These are phyloP conservation scores for Nycticebus coucang DNA, from an alignment of 2,113 vertebrate genomes.

Conservation along the genomic window DNA sequence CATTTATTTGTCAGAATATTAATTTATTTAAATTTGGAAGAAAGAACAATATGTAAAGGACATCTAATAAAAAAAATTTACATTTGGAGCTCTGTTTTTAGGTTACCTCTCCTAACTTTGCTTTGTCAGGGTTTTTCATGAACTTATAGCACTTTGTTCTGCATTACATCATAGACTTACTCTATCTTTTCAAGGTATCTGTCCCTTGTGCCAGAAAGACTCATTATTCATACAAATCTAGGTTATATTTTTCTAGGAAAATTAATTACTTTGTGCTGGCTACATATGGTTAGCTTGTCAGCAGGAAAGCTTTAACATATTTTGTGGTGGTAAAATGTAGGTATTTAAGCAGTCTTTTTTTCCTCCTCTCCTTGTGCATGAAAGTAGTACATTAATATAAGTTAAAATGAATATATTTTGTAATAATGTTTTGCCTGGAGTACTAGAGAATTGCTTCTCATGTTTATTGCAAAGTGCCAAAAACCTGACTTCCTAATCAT, in stretches of 20 bases:
- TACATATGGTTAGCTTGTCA: constrained; percentile 74
- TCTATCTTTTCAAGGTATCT: constrained; percentile 62
- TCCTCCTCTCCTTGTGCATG: constrained; percentile 13
- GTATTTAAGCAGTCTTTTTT: constrained; percentile 46
- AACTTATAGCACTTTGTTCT: constrained; percentile 21
- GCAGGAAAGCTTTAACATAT: constrained; percentile 67
- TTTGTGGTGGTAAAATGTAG: constrained; percentile 49
- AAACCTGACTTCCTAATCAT: background rate
- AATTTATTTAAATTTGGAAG: background rate
- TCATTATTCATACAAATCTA: constrained; percentile 78
- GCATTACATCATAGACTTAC: constrained; percentile 65
- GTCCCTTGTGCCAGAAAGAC: constrained; percentile 72
- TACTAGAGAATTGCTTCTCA: background rate
- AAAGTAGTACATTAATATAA: constrained; percentile 47
- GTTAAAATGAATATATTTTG: constrained; percentile 42
- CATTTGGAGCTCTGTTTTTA: background rate
- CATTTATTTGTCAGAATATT: background rate
- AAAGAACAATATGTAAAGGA: background rate
- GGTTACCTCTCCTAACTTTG: constrained; percentile 29
- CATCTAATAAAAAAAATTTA: background rate
- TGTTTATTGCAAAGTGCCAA: background rate
- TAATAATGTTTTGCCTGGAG: background rate
- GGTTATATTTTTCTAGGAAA: constrained; percentile 77
- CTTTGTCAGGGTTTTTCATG: constrained; percentile 53
- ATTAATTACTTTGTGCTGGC: constrained; percentile 77